Conservation (phyloP, 2,797 vertebrate species). For the Cuculus canorus region DNA sequence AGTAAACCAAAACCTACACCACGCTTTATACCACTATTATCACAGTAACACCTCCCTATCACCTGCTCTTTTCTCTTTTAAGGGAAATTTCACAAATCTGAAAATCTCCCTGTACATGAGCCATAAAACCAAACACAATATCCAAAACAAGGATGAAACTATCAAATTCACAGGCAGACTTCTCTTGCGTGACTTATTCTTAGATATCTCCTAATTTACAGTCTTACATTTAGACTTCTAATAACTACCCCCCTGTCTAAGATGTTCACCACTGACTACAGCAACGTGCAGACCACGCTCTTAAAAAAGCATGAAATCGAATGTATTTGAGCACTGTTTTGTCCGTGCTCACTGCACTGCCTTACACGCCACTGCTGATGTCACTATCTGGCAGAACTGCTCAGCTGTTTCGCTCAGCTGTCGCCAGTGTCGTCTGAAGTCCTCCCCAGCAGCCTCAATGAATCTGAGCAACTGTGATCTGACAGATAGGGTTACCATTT, state of each 20-base stretch:
- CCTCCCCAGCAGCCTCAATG: not conserved
- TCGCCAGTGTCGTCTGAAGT: not conserved
- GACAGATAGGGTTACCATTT: not conserved
- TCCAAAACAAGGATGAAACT: not conserved
- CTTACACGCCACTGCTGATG: not conserved
- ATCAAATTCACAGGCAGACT: not conserved
- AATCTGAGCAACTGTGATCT: constrained; percentile 18
- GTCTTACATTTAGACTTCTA: not conserved
- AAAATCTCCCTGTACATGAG: not conserved
- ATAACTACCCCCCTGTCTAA: not conserved
- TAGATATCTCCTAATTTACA: not conserved
- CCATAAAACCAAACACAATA: not conserved
- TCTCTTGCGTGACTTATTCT: not conserved
- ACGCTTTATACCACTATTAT: not conserved
- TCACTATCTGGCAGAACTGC: not conserved
- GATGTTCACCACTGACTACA: not conserved
- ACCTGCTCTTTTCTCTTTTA: not conserved
- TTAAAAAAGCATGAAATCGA: not conserved
- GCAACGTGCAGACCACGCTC: not conserved
- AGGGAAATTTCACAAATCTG: not conserved
- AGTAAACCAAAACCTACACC: not conserved
- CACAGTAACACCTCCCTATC: not conserved
- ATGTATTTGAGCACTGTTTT: not conserved
- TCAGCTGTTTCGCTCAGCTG: constrained; percentile 36
- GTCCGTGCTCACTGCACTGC: not conserved